Conservation (phyloP, 2,797 vertebrate species). For the Siniperca obscura region DNA sequence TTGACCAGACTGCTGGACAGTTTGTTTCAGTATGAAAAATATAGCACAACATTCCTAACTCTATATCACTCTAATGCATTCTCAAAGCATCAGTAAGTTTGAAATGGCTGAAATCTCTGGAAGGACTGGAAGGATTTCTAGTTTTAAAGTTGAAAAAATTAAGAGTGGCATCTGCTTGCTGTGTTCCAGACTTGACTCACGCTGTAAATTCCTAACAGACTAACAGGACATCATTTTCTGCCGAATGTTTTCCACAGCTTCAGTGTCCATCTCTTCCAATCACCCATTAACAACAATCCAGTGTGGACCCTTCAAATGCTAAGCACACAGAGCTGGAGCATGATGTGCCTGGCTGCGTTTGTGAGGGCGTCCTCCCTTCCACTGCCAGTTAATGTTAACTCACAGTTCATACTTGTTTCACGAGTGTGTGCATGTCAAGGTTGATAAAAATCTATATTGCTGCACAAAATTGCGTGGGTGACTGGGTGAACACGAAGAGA, state of each 20-base stretch:
- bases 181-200: constrained; percentile 51
- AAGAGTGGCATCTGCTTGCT: constrained; percentile 53
- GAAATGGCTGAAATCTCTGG: constrained; percentile 39
- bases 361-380: constrained; percentile 49
- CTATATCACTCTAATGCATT: constrained; percentile 11
- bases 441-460: constrained; percentile 49
- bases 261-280: constrained; percentile 58
- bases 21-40: constrained; percentile 52
- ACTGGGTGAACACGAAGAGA: constrained; percentile 7
- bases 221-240: constrained; percentile 50
- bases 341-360: constrained; percentile 62
- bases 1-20: constrained; percentile 38
- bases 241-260: constrained; percentile 63
- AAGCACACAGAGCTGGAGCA: constrained; percentile 43
- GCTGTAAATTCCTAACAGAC: constrained; percentile 44
- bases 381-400: constrained; percentile 56
- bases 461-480: constrained; percentile 16
- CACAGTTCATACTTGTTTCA: constrained; percentile 49
- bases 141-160: constrained; percentile 48
- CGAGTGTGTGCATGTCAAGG: constrained; percentile 41
- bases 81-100: constrained; percentile 26
- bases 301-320: constrained; percentile 51
- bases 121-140: constrained; percentile 45
- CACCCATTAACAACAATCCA: constrained; percentile 49
- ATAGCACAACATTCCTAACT: constrained; percentile 16